Evolutionary conservation across 2,797 vertebrate genomes (phyloP).

Genomic region (Galagoides demidoff): DNA sequence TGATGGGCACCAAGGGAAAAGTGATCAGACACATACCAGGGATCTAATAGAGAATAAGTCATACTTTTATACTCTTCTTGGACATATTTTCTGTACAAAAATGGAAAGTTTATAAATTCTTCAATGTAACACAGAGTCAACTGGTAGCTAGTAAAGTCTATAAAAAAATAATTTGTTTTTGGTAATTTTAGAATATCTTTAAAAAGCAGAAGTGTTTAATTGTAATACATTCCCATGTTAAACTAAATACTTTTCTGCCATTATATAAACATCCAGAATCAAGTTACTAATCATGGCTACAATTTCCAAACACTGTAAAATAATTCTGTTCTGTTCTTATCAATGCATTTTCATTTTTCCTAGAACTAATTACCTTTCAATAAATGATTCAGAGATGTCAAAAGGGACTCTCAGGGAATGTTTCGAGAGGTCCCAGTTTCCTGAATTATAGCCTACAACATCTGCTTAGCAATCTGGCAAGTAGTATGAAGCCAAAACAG

Average conservation of each 20-base stretch:
- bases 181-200: neutral
- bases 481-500: slow-evolving; percentile 74
- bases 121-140: neutral
- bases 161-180: neutral
- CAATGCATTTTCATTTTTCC: slow-evolving; percentile 71
- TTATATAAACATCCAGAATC: slow-evolving; percentile 41
- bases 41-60: slow-evolving; percentile 3
- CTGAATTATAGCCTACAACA: slow-evolving; percentile 81
- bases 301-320: slow-evolving; percentile 59
- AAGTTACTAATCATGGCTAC: slow-evolving; percentile 46
- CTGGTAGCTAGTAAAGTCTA: neutral
- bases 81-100: slow-evolving; percentile 41
- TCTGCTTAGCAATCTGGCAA: slow-evolving; percentile 83
- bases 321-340: slow-evolving; percentile 72
- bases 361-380: slow-evolving; percentile 80
- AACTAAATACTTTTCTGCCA: slow-evolving; percentile 36
- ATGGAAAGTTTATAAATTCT: neutral
- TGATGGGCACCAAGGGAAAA: neutral
- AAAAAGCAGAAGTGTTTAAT: neutral
- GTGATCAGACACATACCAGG: neutral
- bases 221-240: neutral
- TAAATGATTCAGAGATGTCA: slow-evolving; percentile 82
- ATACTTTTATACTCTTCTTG: neutral
- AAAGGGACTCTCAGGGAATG: slow-evolving; percentile 80
- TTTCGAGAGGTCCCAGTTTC: slow-evolving; percentile 78